These are phyloP conservation scores for Folsomia manolachei DNA, from an alignment of 2,888 invertebrate genomes.

Conservation along the genomic window DNA sequence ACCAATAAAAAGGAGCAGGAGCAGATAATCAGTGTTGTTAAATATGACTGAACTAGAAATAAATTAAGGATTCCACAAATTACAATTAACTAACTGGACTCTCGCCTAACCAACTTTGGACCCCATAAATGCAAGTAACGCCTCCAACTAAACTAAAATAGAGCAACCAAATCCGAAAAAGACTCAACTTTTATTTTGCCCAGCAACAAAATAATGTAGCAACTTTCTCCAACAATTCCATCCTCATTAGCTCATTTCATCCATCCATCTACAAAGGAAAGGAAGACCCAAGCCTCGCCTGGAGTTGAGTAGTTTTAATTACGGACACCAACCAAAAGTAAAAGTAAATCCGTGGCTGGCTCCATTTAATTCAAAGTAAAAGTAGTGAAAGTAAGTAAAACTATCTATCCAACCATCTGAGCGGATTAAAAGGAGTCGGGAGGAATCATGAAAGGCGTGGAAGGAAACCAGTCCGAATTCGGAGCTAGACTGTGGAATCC, in stretches of 20 bases:
- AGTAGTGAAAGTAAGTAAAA: background rate
- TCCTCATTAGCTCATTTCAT: background rate
- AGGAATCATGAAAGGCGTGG: background rate
- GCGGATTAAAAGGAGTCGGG: background rate
- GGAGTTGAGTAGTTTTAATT: background rate
- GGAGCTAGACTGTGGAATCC: background rate
- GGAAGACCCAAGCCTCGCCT: background rate
- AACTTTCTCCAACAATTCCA: background rate
- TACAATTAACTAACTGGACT: too few relatives aligned
- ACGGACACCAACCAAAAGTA: background rate
- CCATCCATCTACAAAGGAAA: too few relatives aligned
- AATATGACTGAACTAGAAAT: too few relatives aligned
- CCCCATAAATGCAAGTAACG: too few relatives aligned
- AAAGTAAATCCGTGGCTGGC: background rate
- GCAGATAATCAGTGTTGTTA: too few relatives aligned
- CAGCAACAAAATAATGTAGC: too few relatives aligned
- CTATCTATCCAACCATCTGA: too few relatives aligned
- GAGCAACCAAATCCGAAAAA: too few relatives aligned
- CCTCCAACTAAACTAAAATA: too few relatives aligned
- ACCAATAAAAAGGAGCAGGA: too few relatives aligned
- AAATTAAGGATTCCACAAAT: too few relatives aligned
- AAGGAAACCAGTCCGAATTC: background rate
- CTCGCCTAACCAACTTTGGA: too few relatives aligned
- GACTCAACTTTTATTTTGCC: background rate
- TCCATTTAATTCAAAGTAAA: background rate